A percentile compares a stretch with the other conserved stretches of the same genome.
Evolutionary conservation across 2,797 vertebrate species (phyloP).

Genomic region (Halcyon badia): DNA sequence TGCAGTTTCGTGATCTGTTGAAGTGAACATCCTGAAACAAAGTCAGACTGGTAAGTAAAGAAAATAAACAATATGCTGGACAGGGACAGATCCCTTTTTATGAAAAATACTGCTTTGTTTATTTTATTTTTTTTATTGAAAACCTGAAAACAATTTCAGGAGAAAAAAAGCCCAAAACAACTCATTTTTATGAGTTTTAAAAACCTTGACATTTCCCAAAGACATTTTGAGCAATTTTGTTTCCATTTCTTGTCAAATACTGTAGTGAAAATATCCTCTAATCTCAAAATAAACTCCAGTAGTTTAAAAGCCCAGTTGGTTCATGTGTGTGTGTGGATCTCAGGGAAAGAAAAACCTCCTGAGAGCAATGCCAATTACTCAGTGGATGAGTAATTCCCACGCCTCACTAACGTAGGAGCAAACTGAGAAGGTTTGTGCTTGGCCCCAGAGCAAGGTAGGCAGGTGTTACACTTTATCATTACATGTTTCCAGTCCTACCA

Average conservation of each 20-base stretch:
- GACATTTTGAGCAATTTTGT: background rate
- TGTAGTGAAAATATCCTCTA: background rate
- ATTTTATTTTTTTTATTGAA: background rate
- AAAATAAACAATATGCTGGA: background rate
- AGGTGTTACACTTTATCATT: conserved; percentile 48
- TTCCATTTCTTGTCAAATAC: background rate
- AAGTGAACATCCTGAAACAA: background rate
- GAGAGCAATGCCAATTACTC: background rate
- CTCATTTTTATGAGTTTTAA: background rate
- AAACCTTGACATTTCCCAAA: background rate
- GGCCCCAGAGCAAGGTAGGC: background rate
- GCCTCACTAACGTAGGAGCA: background rate
- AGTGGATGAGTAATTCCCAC: conserved; percentile 9
- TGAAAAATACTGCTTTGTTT: background rate
- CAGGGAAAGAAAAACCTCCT: background rate
- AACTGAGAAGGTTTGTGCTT: conserved; percentile 36
- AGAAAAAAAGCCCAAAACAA: no score
- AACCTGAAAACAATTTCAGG: background rate
- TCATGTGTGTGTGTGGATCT: background rate
- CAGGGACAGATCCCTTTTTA: background rate
- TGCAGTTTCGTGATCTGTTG: background rate
- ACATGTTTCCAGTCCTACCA: background rate
- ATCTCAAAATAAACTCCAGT: background rate
- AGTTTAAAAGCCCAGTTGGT: background rate
- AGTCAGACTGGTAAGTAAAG: background rate